phyloP scores from a whole-genome alignment of 2,797 vertebrate genomes.

The Jordanella pulchra region DNA sequence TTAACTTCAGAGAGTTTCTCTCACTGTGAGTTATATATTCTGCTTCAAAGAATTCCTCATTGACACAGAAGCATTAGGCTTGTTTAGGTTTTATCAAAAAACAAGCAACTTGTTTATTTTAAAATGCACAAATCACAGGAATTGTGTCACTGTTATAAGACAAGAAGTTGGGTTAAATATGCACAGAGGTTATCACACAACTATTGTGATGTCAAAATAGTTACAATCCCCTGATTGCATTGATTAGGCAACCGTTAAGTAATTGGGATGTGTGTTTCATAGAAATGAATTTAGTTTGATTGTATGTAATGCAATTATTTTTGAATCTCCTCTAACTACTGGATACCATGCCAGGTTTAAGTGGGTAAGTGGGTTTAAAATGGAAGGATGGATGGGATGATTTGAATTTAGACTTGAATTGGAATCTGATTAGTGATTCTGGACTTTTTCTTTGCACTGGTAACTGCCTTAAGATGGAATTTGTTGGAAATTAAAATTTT shows the following conservation, averaged over 20 bases:
- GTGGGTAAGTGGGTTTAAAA: too few relatives aligned
- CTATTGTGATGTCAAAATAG: background rate
- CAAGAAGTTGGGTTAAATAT: background rate
- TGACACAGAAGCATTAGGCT: background rate
- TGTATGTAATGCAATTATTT: background rate
- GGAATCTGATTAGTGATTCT: too few relatives aligned
- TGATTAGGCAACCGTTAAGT: background rate
- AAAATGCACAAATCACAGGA: background rate
- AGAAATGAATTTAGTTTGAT: background rate
- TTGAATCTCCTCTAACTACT: background rate
- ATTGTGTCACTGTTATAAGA: background rate
- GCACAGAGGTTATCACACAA: background rate
- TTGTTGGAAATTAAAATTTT: too few relatives aligned
- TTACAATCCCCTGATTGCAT: too few relatives aligned
- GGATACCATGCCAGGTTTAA: too few relatives aligned
- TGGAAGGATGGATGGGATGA: too few relatives aligned
- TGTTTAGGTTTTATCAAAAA: background rate
- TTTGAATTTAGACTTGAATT: too few relatives aligned
- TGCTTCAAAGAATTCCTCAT: background rate
- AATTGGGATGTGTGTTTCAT: background rate
- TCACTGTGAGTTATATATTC: slow-evolving; percentile 4
- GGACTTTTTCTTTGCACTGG: too few relatives aligned
- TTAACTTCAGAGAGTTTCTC: slow-evolving; percentile 35
- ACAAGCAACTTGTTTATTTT: background rate
- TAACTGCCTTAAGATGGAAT: too few relatives aligned